Conservation (phyloP, 2,113 vertebrate genomes). For the Etheostoma spectabile region DNA sequence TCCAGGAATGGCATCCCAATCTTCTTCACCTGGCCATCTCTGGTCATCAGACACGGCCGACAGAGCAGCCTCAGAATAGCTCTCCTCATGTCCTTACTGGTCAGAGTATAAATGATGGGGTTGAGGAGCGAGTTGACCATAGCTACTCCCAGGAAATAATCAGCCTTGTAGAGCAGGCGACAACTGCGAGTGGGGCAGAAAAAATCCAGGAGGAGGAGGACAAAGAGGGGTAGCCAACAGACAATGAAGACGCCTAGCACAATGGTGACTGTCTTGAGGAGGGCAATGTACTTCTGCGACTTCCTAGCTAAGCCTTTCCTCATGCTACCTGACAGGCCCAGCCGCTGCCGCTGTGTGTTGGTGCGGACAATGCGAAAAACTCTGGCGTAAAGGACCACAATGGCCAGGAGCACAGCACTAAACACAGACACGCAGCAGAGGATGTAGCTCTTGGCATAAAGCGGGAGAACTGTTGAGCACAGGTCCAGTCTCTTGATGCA, state of each 20-base stretch:
- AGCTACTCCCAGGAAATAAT: constrained; percentile 91
- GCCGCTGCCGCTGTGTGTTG: constrained; percentile 81
- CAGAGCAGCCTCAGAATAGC: constrained; percentile 88
- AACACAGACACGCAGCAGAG: constrained; percentile 89
- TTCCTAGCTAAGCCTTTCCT: constrained; percentile 74
- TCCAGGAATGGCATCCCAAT: constrained; percentile 85
- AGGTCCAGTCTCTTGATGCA: constrained; percentile 85
- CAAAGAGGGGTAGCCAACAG: constrained; percentile 92
- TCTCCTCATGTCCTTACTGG: constrained; percentile 89
- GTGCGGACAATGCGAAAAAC: constrained; percentile 90
- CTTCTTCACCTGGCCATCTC: constrained; percentile 77
- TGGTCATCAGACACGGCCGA: constrained; percentile 80
- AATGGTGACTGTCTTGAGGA: constrained; percentile 90
- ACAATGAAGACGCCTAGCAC: constrained; percentile 90
- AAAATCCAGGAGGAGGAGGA: constrained; percentile 90
- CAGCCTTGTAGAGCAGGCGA: constrained; percentile 85
- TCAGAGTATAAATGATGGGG: constrained; percentile 93
- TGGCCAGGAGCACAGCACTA: constrained; percentile 84
- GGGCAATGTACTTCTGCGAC: constrained; percentile 86
- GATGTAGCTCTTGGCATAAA: constrained; percentile 91
- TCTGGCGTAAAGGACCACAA: constrained; percentile 88
- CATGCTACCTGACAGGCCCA: constrained; percentile 62
- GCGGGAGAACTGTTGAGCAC: constrained; percentile 91
- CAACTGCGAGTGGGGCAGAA: constrained; percentile 82
- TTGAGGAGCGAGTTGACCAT: constrained; percentile 93